Evolutionary conservation across 2,888 invertebrate genomes (phyloP).

Genomic region (Lingula anatina): DNA sequence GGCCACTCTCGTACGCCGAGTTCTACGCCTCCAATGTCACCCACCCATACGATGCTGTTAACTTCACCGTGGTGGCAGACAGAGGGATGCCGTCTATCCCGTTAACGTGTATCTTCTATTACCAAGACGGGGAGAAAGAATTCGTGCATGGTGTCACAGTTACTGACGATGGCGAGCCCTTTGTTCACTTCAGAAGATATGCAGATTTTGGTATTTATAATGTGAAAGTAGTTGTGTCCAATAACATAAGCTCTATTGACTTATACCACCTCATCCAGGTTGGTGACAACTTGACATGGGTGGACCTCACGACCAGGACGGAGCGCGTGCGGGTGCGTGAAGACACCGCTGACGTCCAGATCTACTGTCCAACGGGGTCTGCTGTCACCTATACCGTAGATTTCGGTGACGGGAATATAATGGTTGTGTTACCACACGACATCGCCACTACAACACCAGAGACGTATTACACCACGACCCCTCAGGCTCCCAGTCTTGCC

Average conservation of each 20-base stretch:
- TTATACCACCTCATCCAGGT: constrained; percentile 27
- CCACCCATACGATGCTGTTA: constrained; percentile 21
- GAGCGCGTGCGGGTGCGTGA: constrained; percentile 21
- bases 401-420: constrained; percentile 27
- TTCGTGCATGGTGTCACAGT: neutral
- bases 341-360: constrained; percentile 19
- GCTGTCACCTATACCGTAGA: constrained; percentile 27
- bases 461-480: neutral
- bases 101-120: constrained; percentile 3
- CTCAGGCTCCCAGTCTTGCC: neutral
- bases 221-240: constrained; percentile 30
- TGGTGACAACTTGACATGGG: constrained; percentile 35
- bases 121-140: no score
- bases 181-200: constrained; percentile 26
- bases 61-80: constrained; percentile 30
- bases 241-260: constrained; percentile 29
- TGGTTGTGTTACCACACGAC: no score
- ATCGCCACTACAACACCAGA: constrained; percentile 20
- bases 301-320: constrained; percentile 27
- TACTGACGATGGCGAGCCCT: constrained; percentile 20
- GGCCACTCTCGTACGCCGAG: neutral
- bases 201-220: constrained; percentile 40
- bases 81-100: constrained; percentile 10
- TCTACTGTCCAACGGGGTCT: constrained; percentile 35
- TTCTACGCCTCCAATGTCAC: constrained; percentile 21